A percentile compares a stretch with the other conserved stretches of the same genome.
Conservation (phyloP, 2,113 vertebrate genomes). For the Elgaria multicarinata region DNA sequence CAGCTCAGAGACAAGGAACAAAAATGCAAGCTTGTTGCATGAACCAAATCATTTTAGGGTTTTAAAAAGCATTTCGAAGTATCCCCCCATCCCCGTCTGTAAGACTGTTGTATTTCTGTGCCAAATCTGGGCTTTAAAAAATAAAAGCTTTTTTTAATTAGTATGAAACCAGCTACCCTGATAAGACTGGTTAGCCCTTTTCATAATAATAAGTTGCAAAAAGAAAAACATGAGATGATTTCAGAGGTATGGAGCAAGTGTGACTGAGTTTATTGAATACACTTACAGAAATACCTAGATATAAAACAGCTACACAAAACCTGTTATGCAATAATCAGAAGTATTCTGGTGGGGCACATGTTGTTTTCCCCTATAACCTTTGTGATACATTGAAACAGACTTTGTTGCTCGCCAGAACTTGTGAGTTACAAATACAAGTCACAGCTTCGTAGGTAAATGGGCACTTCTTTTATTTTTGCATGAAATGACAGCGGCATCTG, state of each 20-base stretch:
- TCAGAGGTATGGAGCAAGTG: constrained; percentile 56
- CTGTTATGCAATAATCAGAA: constrained; percentile 26
- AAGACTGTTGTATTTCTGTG: not conserved
- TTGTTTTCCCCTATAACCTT: not conserved
- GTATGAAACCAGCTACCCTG: not conserved
- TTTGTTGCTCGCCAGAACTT: not conserved
- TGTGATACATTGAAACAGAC: constrained; percentile 34
- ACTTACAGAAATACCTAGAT: constrained; percentile 47
- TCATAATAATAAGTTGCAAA: not conserved
- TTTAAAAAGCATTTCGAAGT: not conserved
- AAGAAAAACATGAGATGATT: not conserved
- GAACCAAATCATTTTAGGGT: not conserved
- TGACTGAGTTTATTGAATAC: not conserved
- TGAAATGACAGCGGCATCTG: constrained; percentile 8
- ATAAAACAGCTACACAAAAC: constrained; percentile 65
- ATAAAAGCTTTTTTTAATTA: not conserved
- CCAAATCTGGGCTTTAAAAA: not conserved
- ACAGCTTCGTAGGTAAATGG: not conserved
- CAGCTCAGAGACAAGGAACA: not conserved
- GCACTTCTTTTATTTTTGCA: constrained; percentile 19
- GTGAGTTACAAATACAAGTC: not conserved
- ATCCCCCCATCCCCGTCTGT: no score
- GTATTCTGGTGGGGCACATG: not conserved
- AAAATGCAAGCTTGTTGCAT: not conserved
- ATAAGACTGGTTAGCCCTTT: no score